Conservation (phyloP, 2,797 vertebrate genomes). For the Taeniopygia guttata region DNA sequence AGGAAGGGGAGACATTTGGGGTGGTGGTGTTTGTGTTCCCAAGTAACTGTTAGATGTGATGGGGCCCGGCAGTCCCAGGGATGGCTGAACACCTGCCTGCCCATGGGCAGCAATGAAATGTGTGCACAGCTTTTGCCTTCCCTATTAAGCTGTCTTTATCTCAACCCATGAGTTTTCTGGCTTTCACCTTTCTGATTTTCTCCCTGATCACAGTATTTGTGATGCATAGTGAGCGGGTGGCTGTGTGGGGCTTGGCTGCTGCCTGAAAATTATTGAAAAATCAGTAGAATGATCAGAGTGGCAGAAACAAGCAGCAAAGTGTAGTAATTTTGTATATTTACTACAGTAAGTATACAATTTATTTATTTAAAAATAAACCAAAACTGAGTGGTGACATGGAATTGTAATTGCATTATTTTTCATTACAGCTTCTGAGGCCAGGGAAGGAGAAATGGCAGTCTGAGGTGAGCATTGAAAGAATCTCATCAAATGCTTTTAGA, state of each 20-base stretch:
- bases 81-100: neutral
- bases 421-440: neutral
- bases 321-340: neutral
- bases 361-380: neutral
- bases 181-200: rapidly evolving
- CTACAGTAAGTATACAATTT: neutral
- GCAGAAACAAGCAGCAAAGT: neutral
- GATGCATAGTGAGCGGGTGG: rapidly evolving
- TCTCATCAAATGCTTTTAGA: neutral
- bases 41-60: too few relatives aligned
- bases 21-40: neutral
- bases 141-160: neutral
- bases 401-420: neutral
- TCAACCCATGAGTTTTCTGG: neutral
- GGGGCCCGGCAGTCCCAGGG: neutral
- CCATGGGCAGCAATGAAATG: neutral
- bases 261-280: neutral
- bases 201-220: neutral
- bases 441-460: neutral
- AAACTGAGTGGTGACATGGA: neutral
- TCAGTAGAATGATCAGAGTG: neutral
- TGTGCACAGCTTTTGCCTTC: neutral
- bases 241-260: neutral
- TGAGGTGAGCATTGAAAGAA: neutral
- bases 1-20: neutral